A percentile compares a stretch with the other conserved stretches of the same genome.
phyloP scores from a whole-genome alignment of 2,888 invertebrate genomes.

The Tipula unca region DNA sequence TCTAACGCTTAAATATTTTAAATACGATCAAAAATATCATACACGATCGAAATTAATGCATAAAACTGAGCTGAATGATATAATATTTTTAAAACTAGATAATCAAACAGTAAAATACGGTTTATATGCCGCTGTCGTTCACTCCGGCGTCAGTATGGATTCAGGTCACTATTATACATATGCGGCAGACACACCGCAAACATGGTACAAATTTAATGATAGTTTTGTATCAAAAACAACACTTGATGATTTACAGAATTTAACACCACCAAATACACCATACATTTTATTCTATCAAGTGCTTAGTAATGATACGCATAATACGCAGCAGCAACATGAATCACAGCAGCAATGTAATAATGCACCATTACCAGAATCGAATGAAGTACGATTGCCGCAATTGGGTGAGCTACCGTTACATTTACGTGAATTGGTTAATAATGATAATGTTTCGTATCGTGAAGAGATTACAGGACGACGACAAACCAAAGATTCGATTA shows the following conservation, averaged over 20 bases:
- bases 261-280: conserved; percentile 66
- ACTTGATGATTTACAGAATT: conserved; percentile 51
- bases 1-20: conserved; percentile 72
- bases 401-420: conserved; percentile 37
- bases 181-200: conserved; percentile 54
- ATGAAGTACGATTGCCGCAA: conserved; percentile 28
- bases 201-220: conserved; percentile 78
- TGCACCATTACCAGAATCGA: conserved; percentile 25
- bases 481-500: conserved; percentile 14
- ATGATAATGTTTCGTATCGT: conserved; percentile 35
- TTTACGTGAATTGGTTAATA: conserved; percentile 36
- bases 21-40: conserved; percentile 60
- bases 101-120: conserved; percentile 48
- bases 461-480: conserved; percentile 29
- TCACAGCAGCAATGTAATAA: conserved; percentile 26
- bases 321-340: conserved; percentile 31
- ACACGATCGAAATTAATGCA: conserved; percentile 73
- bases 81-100: conserved; percentile 44
- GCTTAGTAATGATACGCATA: conserved; percentile 24
- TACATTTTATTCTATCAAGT: conserved; percentile 72
- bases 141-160: conserved; percentile 72
- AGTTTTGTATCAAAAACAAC: conserved; percentile 56
- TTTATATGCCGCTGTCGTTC: conserved; percentile 76
- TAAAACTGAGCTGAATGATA: conserved; percentile 52
- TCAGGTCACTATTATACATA: conserved; percentile 84